Evolutionary conservation across 2,888 invertebrate genomes (phyloP), one percentile per base, ranked within the genome.

Genomic region (Druceiella hillmani): DNA sequence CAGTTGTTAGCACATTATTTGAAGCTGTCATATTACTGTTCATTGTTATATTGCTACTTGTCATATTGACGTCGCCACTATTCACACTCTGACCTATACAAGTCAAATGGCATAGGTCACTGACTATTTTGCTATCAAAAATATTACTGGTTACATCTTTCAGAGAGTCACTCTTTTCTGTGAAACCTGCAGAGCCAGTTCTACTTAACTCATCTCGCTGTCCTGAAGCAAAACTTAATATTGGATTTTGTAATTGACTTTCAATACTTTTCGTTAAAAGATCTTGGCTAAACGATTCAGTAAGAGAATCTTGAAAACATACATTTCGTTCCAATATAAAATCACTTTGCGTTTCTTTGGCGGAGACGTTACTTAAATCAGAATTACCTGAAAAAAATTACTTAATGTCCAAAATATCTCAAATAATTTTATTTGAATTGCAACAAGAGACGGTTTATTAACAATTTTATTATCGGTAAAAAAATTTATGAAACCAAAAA

Each of bases 291-390:
- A 65, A 46, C 0, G 71, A 72, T 32, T 71, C 71, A 1, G 69
- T 65, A 13, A 72, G 49, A 0, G 72, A 72, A 32, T 72, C 72
- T 50, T 72, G 71, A 46, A 66, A 72, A 46, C 72, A 72, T 0
- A 72, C 63, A 40, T 72, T 72, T 2, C 72, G 48, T 54, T 72
- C 72, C 1, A 72, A 47, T 6, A 72, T 63, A 41, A 66, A 72
- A 36, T 72, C 72, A 48, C 67, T 69, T 44, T 62, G 57, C 40
- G 65, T 58, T n/a, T 69, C 71, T 36, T 63, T 65, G 41, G 61
- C 60, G 0, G 64, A 65, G 5, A 67, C 64, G 14, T 61, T 64
- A 22, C 59, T 45, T 15, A 43, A 59, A 51, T 72, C 72, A 11
- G 71, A 61, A 32, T 67, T 65, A 0, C 64, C 72, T 72, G n/a